Conservation (phyloP, 2,113 vertebrate genomes). For the Mus pahari region DNA sequence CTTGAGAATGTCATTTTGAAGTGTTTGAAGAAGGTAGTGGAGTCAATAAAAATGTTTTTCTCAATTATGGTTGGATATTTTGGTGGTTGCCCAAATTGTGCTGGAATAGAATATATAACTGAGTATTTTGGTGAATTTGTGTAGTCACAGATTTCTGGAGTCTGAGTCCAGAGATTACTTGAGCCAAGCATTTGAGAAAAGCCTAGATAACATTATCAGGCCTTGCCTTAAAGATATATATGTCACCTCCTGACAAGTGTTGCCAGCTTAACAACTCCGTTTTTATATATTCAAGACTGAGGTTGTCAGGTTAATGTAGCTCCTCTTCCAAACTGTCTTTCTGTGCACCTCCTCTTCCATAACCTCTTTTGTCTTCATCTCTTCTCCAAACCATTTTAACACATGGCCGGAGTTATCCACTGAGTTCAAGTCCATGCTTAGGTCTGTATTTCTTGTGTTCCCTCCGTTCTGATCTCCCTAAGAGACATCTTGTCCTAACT, state of each 20-base stretch:
- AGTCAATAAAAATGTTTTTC: background rate
- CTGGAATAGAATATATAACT: background rate
- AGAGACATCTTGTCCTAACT: background rate
- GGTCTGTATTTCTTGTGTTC: background rate
- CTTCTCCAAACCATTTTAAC: background rate
- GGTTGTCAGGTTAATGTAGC: background rate
- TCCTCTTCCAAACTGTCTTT: background rate
- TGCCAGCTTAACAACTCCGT: background rate
- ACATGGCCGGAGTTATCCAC: background rate
- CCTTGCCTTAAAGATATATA: background rate
- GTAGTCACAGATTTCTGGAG: background rate
- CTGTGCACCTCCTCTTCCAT: background rate
- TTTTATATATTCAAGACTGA: background rate
- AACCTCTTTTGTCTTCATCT: background rate
- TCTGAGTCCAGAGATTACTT: background rate
- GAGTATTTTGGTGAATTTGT: background rate
- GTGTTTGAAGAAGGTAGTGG: background rate
- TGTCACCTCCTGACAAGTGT: background rate
- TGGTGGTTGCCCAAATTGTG: constrained; percentile 1
- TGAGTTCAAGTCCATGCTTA: background rate
- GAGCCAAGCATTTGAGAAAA: background rate
- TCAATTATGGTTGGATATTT: background rate
- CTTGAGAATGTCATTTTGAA: constrained; percentile 40
- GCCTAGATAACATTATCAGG: background rate
- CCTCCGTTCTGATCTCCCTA: background rate